Conservation (phyloP, 2,888 invertebrate genomes). For the Liopterus haemorrhoidalis region DNA sequence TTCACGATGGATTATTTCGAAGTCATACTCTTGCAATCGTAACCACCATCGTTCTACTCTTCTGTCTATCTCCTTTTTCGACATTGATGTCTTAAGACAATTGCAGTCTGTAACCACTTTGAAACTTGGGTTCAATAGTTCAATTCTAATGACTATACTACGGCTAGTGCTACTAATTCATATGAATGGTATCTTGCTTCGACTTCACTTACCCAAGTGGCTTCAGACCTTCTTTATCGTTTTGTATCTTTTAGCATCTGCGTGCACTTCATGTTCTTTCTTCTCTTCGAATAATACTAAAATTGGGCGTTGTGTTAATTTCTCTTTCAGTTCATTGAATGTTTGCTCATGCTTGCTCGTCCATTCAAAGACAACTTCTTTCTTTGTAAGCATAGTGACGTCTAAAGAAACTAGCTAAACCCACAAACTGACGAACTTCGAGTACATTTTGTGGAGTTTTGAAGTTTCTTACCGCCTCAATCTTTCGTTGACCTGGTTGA, state of each 20-base stretch:
- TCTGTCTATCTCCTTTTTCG: no score
- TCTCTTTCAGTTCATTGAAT: no score
- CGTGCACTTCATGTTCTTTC: no score
- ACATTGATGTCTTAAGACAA: constrained; percentile 23
- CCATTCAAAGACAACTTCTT: no score
- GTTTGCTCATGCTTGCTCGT: no score
- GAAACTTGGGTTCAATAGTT: constrained; percentile 22
- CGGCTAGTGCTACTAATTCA: constrained; percentile 21
- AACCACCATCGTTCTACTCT: constrained; percentile 26
- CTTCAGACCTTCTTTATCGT: not conserved
- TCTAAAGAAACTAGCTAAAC: no score
- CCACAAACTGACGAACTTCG: no score
- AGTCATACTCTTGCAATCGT: constrained; percentile 25
- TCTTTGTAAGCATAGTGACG: no score
- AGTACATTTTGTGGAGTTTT: no score
- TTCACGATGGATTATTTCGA: constrained; percentile 22
- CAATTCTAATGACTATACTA: constrained; percentile 22
- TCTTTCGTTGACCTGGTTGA: constrained; percentile 34
- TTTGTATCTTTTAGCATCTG: constrained; percentile 30
- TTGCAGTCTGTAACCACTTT: constrained; percentile 26
- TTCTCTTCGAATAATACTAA: no score
- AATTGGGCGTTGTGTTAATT: no score
- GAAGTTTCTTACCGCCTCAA: constrained; percentile 33
- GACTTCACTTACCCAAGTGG: constrained; percentile 26
- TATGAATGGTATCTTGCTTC: constrained; percentile 24